Conservation (phyloP, 23 tunicate genomes). For the Halocynthia aurantium region DNA sequence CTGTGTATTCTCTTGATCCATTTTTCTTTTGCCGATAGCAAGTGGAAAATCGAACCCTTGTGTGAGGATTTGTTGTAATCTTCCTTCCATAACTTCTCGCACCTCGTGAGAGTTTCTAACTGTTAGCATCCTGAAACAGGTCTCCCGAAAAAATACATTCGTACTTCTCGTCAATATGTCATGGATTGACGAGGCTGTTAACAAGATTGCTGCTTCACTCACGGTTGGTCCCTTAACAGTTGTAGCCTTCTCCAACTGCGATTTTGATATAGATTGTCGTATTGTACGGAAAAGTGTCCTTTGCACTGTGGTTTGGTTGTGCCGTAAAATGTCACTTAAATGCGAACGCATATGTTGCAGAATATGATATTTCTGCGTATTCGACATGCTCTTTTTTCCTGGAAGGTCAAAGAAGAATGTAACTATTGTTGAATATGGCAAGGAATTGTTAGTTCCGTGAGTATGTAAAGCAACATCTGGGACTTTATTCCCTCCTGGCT, state of each 20-base stretch:
- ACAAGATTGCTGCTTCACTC: conserved; percentile 2
- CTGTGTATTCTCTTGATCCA: too few relatives aligned
- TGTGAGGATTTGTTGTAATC: too few relatives aligned
- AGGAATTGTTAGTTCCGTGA: too few relatives aligned
- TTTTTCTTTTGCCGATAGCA: too few relatives aligned
- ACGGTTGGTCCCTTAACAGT: neutral
- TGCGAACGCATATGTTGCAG: neutral
- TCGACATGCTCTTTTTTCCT: too few relatives aligned
- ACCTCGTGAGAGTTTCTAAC: too few relatives aligned
- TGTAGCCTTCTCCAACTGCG: neutral
- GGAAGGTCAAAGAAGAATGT: too few relatives aligned
- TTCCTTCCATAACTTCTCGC: too few relatives aligned
- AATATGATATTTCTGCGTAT: neutral
- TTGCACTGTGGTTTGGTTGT: neutral
- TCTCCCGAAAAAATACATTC: conserved; percentile 6
- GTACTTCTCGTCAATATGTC: conserved; percentile 13
- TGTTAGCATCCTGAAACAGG: conserved; percentile 5
- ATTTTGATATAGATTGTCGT: neutral
- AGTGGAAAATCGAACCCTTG: too few relatives aligned
- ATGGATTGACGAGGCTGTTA: conserved; percentile 7
- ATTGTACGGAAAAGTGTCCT: neutral
- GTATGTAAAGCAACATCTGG: too few relatives aligned
- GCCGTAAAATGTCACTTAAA: neutral
- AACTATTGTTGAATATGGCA: too few relatives aligned
- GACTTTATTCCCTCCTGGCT: too few relatives aligned